Evolutionary conservation across 2,113 vertebrate species (phyloP).

Genomic region (Perognathus longimembris): DNA sequence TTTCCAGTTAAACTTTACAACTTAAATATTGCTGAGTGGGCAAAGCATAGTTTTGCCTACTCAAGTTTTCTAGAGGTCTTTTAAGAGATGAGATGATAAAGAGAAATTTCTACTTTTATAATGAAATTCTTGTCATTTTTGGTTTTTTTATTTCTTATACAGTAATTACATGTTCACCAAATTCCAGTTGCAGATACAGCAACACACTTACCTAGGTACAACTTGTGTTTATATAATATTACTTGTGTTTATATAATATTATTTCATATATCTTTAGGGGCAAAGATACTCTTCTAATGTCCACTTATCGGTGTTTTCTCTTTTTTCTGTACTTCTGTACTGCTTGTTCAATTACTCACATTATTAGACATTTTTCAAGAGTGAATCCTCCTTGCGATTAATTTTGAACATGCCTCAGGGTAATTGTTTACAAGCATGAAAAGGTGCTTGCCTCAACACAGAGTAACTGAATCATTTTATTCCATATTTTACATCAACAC

Average conservation of each 20-base stretch:
- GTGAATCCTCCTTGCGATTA: constrained; percentile 10
- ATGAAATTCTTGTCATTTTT: neutral
- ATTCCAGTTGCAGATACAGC: neutral
- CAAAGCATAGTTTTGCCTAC: neutral
- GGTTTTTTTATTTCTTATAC: neutral
- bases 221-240: neutral
- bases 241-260: neutral
- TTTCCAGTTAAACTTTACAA: constrained; percentile 42
- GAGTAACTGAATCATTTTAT: neutral
- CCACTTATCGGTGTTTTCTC: neutral
- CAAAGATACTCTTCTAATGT: too few relatives aligned
- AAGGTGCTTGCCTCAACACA: neutral
- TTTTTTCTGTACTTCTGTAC: too few relatives aligned
- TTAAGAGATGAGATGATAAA: neutral
- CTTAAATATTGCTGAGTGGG: constrained; percentile 11
- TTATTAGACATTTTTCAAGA: neutral
- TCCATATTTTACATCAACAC: neutral
- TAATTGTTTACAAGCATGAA: neutral
- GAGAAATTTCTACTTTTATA: neutral
- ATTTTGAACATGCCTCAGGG: neutral
- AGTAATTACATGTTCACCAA: neutral
- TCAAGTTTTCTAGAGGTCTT: neutral
- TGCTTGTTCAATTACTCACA: neutral
- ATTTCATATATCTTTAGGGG: neutral
- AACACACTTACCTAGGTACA: neutral